Evolutionary conservation across 2,113 vertebrate genomes (phyloP), one percentile per base, ranked within the genome.

Genomic region (Poeciliopsis turrubarensis): DNA sequence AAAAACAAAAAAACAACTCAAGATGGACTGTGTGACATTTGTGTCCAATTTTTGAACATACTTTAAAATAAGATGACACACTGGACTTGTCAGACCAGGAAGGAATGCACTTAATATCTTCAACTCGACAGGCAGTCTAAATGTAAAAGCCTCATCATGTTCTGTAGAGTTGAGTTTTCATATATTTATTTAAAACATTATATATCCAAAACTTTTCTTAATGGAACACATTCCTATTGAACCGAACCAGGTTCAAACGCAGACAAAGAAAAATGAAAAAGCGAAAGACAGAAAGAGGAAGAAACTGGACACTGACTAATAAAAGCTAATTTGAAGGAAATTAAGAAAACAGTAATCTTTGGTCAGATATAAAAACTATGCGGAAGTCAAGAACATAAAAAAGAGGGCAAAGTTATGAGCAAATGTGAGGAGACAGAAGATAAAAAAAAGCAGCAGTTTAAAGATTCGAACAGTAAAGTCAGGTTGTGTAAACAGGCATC

Each of bases 101-200:
- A 30, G 69, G 57, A 47, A 29, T 62, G 72, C 79, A 77, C 57
- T 22, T 81, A n/a, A 25, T 57, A 25, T n/a, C 22, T n/a, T 41
- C 31, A 65, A 31, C 37, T 15, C 70, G 66, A 60, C 26, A 69
- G 66, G 86, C 68, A 60, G 27, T 37, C 22, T 64, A 69, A 19
- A 68, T 61, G 73, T 44, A 22, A 82, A 74, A 68, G 41, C 54
- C 68, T 47, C 79, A 65, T 79, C 25, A 2, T 57, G 22, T 57
- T 57, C 25, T 57, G 51, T 57, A n/a, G 22, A 75, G 60, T 71
- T 87, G 75, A 76, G 39, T 78, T 84, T 80, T 13, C 69, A 80
- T 85, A 72, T 89, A 76, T 85, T 82, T 86, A 90, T 84, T 72
- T 86, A 83, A 73, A 54, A 88, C 87, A 86, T 83, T 57, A 86